Evolutionary conservation across 2,113 vertebrate genomes (phyloP).

Genomic region (Pluvialis apricaria): DNA sequence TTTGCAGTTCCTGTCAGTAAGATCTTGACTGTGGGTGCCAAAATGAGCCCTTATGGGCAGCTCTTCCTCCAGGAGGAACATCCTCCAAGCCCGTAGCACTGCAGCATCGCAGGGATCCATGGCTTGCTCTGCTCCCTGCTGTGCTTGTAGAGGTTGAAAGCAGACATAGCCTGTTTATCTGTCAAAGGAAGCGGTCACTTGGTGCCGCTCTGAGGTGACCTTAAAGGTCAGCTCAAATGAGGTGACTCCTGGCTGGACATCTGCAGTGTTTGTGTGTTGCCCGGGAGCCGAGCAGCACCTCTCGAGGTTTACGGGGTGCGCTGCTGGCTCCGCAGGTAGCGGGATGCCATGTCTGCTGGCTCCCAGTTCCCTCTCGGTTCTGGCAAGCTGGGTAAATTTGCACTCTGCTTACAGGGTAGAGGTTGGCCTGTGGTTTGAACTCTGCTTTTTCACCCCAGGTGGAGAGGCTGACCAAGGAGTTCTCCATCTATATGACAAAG

Average conservation of each 20-base stretch:
- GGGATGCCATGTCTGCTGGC: neutral
- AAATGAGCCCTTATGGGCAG: neutral
- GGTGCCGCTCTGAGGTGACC: neutral
- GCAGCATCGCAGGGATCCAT: rapidly evolving
- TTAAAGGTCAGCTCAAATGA: neutral
- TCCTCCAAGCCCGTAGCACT: neutral
- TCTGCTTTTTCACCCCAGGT: conserved; percentile 75
- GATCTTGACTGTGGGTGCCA: neutral
- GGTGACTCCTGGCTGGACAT: neutral
- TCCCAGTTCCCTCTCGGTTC: neutral
- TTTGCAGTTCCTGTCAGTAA: neutral
- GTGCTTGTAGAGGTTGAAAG: neutral
- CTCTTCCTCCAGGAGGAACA: neutral
- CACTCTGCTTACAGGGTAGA: neutral
- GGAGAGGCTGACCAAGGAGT: conserved; percentile 90
- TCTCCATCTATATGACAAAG: conserved; percentile 97
- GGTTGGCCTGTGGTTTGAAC: neutral
- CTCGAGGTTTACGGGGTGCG: neutral
- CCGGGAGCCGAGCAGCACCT: neutral
- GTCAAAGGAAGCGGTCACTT: neutral
- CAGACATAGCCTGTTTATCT: neutral
- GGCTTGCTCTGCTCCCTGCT: neutral
- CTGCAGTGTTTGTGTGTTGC: neutral
- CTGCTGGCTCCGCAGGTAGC: neutral
- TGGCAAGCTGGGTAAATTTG: neutral